Evolutionary conservation across 2,113 vertebrate genomes (phyloP), one percentile per base, ranked within the genome.

Genomic region (Grus americana): DNA sequence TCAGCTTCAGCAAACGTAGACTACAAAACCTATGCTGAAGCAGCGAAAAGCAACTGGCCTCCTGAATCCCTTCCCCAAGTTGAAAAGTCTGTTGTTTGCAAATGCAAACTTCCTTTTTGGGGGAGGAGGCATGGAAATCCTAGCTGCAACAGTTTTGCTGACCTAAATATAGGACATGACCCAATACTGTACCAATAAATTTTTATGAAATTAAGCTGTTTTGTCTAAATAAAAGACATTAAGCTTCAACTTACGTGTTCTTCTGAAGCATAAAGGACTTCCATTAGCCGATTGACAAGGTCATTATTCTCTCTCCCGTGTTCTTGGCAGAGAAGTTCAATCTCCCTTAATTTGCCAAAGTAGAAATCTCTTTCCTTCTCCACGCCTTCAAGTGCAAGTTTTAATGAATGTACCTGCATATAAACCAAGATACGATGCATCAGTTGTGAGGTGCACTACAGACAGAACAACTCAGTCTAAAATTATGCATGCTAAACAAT

Each of bases 321-420:
- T 36, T 99, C 99, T 97, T 99, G 99, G 98, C 99, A 99, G 91
- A 99, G 98, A 62, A 99, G 98, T 97, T 99, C 99, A 91, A 99
- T 99, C 97, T 99, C 99, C 92, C 99, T 98, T 98, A 99, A 98
- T 97, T 99, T 99, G 86, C 99, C 99, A 47, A 99, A 99, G 97
- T 99, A 99, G 98, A 99, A 99, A 98, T 99, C 99, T 94, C 99
- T 98, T 98, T 99, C 99, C 96, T 99, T 99, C 97, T 99, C 99
- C 97, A 99, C 98, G 1, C 99, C 99, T 98, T 99, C 99, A 89
- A 99, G 98, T 96, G 99, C 99, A 96, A 98, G 98, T 98, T 99
- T 99, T 98, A 99, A 98, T 46, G 99, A 99, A 98, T 99, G 99
- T 97, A 99, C 98, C 99, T 99, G 93, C 12, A 75, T 67, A 84